phyloP scores from a whole-genome alignment of 2,888 invertebrate species.

The Rhimphoctona megacephalus region DNA sequence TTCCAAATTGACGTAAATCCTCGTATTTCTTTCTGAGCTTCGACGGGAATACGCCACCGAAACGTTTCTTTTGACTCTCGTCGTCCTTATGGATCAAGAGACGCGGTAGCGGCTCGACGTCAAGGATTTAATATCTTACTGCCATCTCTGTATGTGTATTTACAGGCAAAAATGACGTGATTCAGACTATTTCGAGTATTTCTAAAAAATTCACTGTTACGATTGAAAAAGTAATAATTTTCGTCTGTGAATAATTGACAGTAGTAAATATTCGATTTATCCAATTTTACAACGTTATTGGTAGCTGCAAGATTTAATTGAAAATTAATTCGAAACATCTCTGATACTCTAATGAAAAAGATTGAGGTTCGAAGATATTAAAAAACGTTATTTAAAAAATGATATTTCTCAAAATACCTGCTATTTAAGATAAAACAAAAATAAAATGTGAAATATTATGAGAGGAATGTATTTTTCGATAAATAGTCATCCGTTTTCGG shows the following conservation, averaged over 20 bases:
- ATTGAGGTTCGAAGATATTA: no score
- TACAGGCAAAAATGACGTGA: background rate
- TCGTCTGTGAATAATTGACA: background rate
- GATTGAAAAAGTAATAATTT: background rate
- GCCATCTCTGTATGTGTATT: background rate
- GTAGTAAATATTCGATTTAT: background rate
- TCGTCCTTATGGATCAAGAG: conserved; percentile 17
- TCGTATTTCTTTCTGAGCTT: conserved; percentile 31
- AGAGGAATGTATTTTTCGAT: conserved; percentile 1
- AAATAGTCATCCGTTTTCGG: conserved; percentile 9
- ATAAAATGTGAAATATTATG: background rate
- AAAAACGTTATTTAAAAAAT: no score
- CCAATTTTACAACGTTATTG: no score
- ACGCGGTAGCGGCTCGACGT: no score
- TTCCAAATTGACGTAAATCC: conserved; percentile 77
- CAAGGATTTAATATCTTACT: conserved; percentile 2
- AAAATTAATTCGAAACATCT: no score
- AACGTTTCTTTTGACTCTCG: background rate
- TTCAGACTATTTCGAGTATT: background rate
- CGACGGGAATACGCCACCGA: conserved; percentile 14
- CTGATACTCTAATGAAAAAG: no score
- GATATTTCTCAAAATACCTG: background rate
- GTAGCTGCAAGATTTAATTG: no score
- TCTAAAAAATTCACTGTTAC: background rate
- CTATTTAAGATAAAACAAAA: background rate